phyloP scores from a whole-genome alignment of 2,797 vertebrate species.

The Anguilla megastoma region DNA sequence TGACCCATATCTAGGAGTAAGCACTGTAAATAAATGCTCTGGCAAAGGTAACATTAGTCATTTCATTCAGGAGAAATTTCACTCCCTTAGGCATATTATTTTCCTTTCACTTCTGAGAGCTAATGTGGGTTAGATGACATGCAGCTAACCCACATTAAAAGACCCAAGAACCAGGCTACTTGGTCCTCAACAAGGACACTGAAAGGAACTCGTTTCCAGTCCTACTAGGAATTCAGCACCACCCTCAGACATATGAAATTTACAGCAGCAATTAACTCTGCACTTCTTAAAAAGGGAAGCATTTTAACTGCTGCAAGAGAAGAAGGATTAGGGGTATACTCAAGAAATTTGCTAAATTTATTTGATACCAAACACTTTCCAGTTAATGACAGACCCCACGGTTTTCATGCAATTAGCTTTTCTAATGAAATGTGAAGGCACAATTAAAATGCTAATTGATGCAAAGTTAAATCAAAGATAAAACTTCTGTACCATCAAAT shows the following conservation, averaged over 20 bases:
- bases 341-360: not conserved
- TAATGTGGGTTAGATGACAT: not conserved
- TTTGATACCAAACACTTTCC: not conserved
- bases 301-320: not conserved
- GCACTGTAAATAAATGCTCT: not conserved
- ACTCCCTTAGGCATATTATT: not conserved
- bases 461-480: not conserved
- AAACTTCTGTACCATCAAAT: slow-evolving; percentile 1
- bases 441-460: slow-evolving; percentile 27
- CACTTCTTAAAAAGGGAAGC: not conserved
- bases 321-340: not conserved
- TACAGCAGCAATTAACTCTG: not conserved
- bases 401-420: not conserved
- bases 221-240: not conserved
- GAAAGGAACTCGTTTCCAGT: not conserved
- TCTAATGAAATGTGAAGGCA: slow-evolving; percentile 16
- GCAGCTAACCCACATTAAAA: not conserved
- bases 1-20: not conserved
- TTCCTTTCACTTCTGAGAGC: not conserved
- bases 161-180: not conserved
- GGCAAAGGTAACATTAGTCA: not conserved
- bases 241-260: not conserved
- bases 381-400: not conserved
- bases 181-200: not conserved
- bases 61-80: not conserved